Base-by-base conservation (phyloP, 2,113 vertebrate species). In the Calonectris borealis region DNA sequence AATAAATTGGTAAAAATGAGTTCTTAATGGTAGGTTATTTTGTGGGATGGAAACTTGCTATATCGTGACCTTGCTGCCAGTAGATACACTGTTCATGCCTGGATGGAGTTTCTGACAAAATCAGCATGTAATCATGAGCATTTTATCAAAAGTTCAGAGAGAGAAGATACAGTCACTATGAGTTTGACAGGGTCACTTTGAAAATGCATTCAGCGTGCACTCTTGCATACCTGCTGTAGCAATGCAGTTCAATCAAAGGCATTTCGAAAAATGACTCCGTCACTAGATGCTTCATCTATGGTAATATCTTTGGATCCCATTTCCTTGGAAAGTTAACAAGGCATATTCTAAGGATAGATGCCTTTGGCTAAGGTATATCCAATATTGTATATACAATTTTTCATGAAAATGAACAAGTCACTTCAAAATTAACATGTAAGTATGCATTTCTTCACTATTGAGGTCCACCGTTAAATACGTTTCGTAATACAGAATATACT, bases 81-180 rank as follows among this genome's bases (percentile, higher is more conserved):
- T 86, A 71, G 86, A 72, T 55, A 89, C 77, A 52, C 58, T 81
- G 84, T 96, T 96, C 95, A 97, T 97, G 97, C 87, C 95, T 97
- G 88, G 97, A 86, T 97, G 79, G 75, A 44, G 85, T 92, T 97
- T 96, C 93, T 96, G 97, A 97, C 88, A 97, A 97, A 97, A 96
- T 94, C 96, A 93, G 90, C 86, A 40, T 65, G 93, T 94, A 93
- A 96, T 97, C 97, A 96, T 44, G 89, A 97, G 96, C 76, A 78
- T 96, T 97, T 97, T 90, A 91, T 97, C 92, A 95, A 96, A 97
- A 82, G 94, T 95, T 98, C 84, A 94, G 83, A 71, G 49, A 83
- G 85, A 92, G 94, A 92, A 96, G 83, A 86, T 83, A 49, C 75
- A 95, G 93, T 61, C 90, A 82, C 76, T 94, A 7, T 46, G 82